phyloP scores from a whole-genome alignment of 2,888 invertebrate genomes.

The Halictus ligatus region DNA sequence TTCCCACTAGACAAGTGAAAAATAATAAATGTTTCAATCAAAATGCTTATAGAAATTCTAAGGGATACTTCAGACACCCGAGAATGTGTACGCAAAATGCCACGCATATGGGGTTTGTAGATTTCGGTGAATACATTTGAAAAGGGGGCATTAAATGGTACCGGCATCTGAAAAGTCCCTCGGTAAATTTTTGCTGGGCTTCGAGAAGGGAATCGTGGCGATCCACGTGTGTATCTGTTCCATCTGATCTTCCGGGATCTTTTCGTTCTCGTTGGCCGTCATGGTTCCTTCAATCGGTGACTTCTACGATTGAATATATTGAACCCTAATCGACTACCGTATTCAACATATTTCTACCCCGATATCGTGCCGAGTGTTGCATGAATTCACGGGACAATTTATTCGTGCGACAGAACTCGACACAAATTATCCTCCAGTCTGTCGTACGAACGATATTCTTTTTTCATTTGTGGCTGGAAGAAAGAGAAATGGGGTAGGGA shows the following conservation, averaged over 20 bases:
- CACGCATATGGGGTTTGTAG: neutral
- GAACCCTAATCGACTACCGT: neutral
- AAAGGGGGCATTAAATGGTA: constrained; percentile 73
- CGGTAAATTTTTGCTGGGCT: constrained; percentile 88
- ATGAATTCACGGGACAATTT: constrained; percentile 26
- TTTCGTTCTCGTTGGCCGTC: constrained; percentile 38
- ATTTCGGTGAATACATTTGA: neutral
- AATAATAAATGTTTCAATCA: neutral
- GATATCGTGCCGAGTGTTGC: neutral
- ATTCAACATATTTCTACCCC: constrained; percentile 33
- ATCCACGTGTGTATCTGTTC: constrained; percentile 85
- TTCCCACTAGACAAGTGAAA: neutral
- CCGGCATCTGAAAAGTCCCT: constrained; percentile 91
- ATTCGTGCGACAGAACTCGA: neutral
- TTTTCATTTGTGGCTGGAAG: constrained; percentile 36
- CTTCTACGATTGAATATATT: neutral
- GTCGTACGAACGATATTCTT: constrained; percentile 36
- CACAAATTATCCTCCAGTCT: constrained; percentile 24
- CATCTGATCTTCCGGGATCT: constrained; percentile 55
- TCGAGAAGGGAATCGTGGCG: constrained; percentile 84
- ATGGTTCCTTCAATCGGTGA: neutral
- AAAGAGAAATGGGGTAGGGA: neutral
- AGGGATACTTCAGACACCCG: neutral
- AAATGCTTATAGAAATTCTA: neutral
- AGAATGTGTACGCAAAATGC: neutral